Percentiles rank a stretch among this genome's conserved stretches.
These are phyloP conservation scores for Pammene fasciana DNA, from an alignment of 2,888 invertebrate species.

Conservation along the genomic window DNA sequence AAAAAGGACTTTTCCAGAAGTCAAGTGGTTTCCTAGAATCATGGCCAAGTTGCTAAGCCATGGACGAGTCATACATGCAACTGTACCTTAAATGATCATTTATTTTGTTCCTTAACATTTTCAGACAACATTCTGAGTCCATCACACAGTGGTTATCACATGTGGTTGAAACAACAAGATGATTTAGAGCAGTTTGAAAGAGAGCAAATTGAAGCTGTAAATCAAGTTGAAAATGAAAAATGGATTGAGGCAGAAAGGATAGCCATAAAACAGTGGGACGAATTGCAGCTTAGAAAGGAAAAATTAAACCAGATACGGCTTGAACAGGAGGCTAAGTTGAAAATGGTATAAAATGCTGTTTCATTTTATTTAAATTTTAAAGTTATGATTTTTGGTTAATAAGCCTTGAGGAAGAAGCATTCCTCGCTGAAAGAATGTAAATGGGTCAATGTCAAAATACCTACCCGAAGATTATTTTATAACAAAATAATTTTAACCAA, in stretches of 20 bases:
- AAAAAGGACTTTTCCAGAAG: no score
- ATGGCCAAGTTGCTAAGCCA: no score
- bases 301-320: slow-evolving; percentile 82
- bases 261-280: slow-evolving; percentile 85
- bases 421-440: no score
- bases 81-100: no score
- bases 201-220: slow-evolving; percentile 81
- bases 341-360: slow-evolving; percentile 59
- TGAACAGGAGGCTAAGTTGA: slow-evolving; percentile 84
- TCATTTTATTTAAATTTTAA: background rate
- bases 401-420: no score
- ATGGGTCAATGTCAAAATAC: no score
- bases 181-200: slow-evolving; percentile 78
- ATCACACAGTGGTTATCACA: slow-evolving; percentile 73
- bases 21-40: no score
- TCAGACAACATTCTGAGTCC: slow-evolving; percentile 36
- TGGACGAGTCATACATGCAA: no score
- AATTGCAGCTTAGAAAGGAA: slow-evolving; percentile 83
- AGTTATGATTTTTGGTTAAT: background rate
- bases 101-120: background rate
- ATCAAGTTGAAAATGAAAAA: slow-evolving; percentile 82
- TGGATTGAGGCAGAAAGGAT: slow-evolving; percentile 87
- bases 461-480: no score
- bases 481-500: no score
- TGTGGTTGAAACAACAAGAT: slow-evolving; percentile 81